Evolutionary conservation across 2,113 vertebrate genomes (phyloP), one percentile per base, ranked within the genome.

Genomic region (Chlamydotis undulata): DNA sequence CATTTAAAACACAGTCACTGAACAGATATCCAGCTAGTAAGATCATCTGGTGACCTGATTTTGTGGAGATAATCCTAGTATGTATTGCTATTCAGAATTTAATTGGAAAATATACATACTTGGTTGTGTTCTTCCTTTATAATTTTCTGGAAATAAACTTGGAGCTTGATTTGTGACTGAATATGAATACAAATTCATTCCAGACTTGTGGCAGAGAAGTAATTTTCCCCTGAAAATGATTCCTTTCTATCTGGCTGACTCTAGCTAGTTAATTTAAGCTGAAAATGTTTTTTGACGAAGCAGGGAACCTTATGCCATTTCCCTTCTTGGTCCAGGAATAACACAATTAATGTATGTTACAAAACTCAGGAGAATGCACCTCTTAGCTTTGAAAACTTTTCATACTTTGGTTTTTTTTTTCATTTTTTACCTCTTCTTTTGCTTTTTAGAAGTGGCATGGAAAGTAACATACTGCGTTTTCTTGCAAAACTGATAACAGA

Each of bases 391-490:
- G 45, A 90, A 61, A 88, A 50, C 70, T 74, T 92, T 78, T 57
- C 35, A 35, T 15, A 6, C 22, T 57, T 23, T 61, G 19, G 35
- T 35, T 35, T 37, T 37, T 41, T 69, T 88, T 83, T 76, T 25
- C n/a, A 39, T 80, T 77, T 57, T 86, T 45, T 91, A 35, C 10
- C 10, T 89, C 26, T 94, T 94, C 21, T 95, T 97, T 93, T 84
- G 35, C 13, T 55, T 37, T 90, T 76, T 39, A 99, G 98, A 43
- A 97, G 92, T 45, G 99, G 98, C 79, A 96, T 98, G 43, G 97
- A 98, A 47, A 99, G 98, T 82, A 98, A 98, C 47, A 96, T 96
- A 41, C 98, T 99, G 93, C 97, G 96, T 8, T 99, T 98, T 84
- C 82, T 83, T 41, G 99, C 98, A 35, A 99, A 98, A 95, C 96